Conservation (phyloP, 2,113 vertebrate species). For the Struthidea cinerea region DNA sequence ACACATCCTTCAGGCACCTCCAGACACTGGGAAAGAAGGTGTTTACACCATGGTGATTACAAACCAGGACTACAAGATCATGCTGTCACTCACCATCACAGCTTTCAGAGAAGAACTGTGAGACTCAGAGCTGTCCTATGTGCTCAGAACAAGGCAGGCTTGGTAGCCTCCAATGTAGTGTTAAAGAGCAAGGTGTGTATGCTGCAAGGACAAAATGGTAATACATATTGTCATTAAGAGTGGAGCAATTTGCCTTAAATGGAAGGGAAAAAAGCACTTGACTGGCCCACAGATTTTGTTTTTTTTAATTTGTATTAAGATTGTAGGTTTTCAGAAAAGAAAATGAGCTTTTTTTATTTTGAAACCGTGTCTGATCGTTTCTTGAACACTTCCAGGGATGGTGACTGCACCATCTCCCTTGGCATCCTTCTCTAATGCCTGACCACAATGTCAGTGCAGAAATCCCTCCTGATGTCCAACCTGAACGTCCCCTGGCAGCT, state of each 20-base stretch:
- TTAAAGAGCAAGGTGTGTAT: neutral
- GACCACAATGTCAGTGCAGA: neutral
- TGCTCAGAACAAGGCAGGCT: neutral
- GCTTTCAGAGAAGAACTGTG: neutral
- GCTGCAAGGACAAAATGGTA: neutral
- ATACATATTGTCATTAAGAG: neutral
- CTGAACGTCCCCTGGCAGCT: neutral
- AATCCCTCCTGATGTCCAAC: neutral
- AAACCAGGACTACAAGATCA: neutral
- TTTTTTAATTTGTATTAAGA: neutral
- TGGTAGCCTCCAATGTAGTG: neutral
- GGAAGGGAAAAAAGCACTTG: fast-evolving
- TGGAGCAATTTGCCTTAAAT: neutral
- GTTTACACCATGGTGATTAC: neutral
- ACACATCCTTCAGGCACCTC: neutral
- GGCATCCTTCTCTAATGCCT: too few relatives aligned
- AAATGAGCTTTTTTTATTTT: neutral
- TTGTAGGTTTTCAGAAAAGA: neutral
- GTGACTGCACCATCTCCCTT: neutral
- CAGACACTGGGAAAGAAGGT: neutral
- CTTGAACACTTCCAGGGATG: fast-evolving
- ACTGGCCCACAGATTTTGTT: neutral
- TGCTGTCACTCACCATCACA: neutral
- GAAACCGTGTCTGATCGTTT: fast-evolving
- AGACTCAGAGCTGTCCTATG: neutral